Conservation (phyloP, 1,140 invertebrate species). For the Zaprionus africanus region DNA sequence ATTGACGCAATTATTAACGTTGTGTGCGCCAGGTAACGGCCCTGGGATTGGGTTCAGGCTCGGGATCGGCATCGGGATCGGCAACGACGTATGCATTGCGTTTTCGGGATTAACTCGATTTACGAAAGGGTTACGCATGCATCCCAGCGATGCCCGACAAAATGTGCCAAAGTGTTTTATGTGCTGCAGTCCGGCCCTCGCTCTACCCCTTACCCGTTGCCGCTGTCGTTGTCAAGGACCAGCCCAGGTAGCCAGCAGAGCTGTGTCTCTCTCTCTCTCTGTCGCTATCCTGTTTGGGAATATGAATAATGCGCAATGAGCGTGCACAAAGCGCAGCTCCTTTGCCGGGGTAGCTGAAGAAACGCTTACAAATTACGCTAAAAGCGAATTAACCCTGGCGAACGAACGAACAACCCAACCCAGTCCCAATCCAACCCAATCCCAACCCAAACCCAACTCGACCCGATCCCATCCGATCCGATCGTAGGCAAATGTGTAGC, state of each 20-base stretch:
- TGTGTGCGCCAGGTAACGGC: slow-evolving; percentile 35
- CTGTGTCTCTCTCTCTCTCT: neutral
- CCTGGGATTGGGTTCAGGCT: neutral
- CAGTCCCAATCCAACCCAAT: slow-evolving; percentile 19
- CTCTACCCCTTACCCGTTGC: slow-evolving; percentile 30
- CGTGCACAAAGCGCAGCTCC: slow-evolving; percentile 50
- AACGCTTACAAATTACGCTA: slow-evolving; percentile 66
- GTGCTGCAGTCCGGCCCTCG: slow-evolving; percentile 38
- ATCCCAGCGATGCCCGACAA: slow-evolving; percentile 40
- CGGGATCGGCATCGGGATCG: slow-evolving; percentile 2
- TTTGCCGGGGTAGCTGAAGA: slow-evolving; percentile 32
- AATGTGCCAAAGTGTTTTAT: slow-evolving; percentile 55
- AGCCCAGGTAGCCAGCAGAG: slow-evolving; percentile 48
- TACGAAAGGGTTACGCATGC: slow-evolving; percentile 73
- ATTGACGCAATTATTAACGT: slow-evolving; percentile 54
- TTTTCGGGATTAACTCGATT: slow-evolving; percentile 75
- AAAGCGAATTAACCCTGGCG: slow-evolving; percentile 61
- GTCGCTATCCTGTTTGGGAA: slow-evolving; percentile 25
- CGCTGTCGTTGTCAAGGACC: slow-evolving; percentile 19
- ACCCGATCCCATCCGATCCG: slow-evolving; percentile 19
- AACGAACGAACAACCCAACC: slow-evolving; percentile 23
- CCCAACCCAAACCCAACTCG: slow-evolving; percentile 8
- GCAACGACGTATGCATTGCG: slow-evolving; percentile 37
- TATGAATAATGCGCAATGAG: slow-evolving; percentile 51
- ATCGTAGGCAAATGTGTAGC: slow-evolving; percentile 49